Conservation (phyloP, 30 jellyfish, hydroid and myxozoan species). For the Nemopilema nomurai region DNA sequence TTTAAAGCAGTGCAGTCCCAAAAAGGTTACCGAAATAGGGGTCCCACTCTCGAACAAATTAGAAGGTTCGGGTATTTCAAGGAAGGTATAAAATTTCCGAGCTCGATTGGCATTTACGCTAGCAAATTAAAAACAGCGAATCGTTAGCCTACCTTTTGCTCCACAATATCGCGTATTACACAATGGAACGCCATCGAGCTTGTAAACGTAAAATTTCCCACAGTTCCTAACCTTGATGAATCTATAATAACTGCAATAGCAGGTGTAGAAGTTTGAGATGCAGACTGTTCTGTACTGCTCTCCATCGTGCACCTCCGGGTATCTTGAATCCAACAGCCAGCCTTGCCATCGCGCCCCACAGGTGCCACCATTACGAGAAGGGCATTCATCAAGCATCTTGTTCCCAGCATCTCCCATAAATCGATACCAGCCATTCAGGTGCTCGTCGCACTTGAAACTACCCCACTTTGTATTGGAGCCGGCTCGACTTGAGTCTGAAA, state of each 20-base stretch:
- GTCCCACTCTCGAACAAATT: too few species aligned
- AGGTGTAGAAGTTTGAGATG: slow-evolving; percentile 12
- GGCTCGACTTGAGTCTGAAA: slow-evolving; percentile 13
- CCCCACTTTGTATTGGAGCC: neutral
- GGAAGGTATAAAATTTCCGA: neutral
- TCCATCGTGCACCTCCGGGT: slow-evolving; percentile 22
- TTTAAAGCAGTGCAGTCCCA: too few species aligned
- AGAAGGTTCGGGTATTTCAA: neutral
- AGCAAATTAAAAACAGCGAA: neutral
- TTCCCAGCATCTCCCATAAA: slow-evolving; percentile 53
- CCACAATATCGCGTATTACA: slow-evolving; percentile 44
- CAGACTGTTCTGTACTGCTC: slow-evolving; percentile 36
- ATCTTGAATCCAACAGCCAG: slow-evolving; percentile 10
- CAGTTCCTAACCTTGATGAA: slow-evolving; percentile 33
- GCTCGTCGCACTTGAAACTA: slow-evolving; percentile 5
- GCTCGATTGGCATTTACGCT: neutral
- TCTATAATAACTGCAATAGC: slow-evolving; percentile 10
- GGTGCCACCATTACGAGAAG: neutral
- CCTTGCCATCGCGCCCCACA: slow-evolving; percentile 44
- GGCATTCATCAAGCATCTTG: slow-evolving; percentile 27
- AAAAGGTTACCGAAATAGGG: too few species aligned
- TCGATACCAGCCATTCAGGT: slow-evolving; percentile 51
- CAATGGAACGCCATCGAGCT: slow-evolving; percentile 18
- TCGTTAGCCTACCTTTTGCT: slow-evolving; percentile 24
- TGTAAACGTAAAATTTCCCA: slow-evolving; percentile 24